Conservation (phyloP, 92 coral and sea anemone genomes). For the Anthopleura xanthogrammica region DNA sequence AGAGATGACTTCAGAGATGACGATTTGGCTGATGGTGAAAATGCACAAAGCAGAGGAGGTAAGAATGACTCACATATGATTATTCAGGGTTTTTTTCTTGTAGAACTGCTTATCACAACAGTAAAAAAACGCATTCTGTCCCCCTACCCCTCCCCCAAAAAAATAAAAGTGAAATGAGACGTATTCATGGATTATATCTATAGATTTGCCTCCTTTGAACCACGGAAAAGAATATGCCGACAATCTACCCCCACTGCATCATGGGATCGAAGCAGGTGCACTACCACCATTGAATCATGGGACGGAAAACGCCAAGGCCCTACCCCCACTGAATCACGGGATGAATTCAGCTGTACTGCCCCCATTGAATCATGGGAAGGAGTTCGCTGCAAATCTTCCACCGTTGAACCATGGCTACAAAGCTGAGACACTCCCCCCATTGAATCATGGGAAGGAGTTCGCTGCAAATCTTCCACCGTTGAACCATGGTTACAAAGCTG, state of each 20-base stretch:
- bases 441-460: slow-evolving; percentile 45
- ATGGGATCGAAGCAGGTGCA: slow-evolving; percentile 48
- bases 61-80: not conserved
- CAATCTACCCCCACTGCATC: slow-evolving; percentile 82
- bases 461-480: slow-evolving; percentile 67
- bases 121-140: too few relatives aligned
- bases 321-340: slow-evolving; percentile 67
- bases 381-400: slow-evolving; percentile 43
- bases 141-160: too few relatives aligned
- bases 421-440: slow-evolving; percentile 45
- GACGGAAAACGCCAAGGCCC: slow-evolving; percentile 52
- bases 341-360: slow-evolving; percentile 44
- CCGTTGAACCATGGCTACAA: slow-evolving; percentile 54
- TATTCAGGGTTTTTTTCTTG: too few relatives aligned
- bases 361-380: slow-evolving; percentile 62
- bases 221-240: slow-evolving; percentile 43
- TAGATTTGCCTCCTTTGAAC: slow-evolving; percentile 38
- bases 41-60: slow-evolving; percentile 33
- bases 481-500: slow-evolving; percentile 49
- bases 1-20: slow-evolving; percentile 21
- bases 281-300: slow-evolving; percentile 83
- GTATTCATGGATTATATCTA: too few relatives aligned
- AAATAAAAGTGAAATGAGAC: too few relatives aligned
- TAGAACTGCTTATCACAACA: too few relatives aligned
- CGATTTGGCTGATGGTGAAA: not conserved